Evolutionary conservation across 92 coral and sea anemone species (phyloP), one percentile per base, ranked within the genome.

Genomic region (Hydrozoanthus gracilis): DNA sequence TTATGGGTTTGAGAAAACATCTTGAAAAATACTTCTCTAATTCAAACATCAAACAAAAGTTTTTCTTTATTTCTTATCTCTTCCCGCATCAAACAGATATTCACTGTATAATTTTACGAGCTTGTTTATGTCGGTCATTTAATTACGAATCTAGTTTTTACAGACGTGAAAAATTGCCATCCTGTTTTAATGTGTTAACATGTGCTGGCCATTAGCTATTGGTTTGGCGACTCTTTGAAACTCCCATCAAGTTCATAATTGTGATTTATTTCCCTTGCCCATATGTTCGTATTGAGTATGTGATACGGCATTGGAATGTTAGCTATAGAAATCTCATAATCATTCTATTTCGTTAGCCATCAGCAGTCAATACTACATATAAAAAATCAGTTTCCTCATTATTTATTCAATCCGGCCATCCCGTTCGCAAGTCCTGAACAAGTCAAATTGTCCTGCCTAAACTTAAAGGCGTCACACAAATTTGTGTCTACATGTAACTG

Each of bases 121-220:
- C 72, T 65, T 48, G 16, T 79, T 79, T 66, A 16, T 66, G 67
- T 17, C 17, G 17, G 39, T 8, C 84, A 20, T 56, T 62, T 79
- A 79, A 79, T 79, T 51, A 72, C 84, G 64, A 65, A 79, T 79
- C 72, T 62, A 79, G 73, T 79, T 48, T 80, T 48, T 50, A 80
- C 74, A 65, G 85, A 80, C 85, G 66, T 65, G 73, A 67, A 49
- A 80, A 49, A 65, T 80, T 78, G 69, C 48, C 83, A 78, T 78
- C 56, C 50, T 16, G 47, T 62, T 64, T 60, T 74, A 80, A 13
- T 17, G 61, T 65, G 45, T 49, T 80, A 80, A 80, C 85, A 80
- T 80, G 12, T 64, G 85, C 12, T 50, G 47, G 11, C 5, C 60
- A 65, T 80, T 78, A 74, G 14, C 0, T 49, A 14, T 72, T 4